Evolutionary conservation across 1,140 invertebrate genomes (phyloP).

Genomic region (Zophobas morio): DNA sequence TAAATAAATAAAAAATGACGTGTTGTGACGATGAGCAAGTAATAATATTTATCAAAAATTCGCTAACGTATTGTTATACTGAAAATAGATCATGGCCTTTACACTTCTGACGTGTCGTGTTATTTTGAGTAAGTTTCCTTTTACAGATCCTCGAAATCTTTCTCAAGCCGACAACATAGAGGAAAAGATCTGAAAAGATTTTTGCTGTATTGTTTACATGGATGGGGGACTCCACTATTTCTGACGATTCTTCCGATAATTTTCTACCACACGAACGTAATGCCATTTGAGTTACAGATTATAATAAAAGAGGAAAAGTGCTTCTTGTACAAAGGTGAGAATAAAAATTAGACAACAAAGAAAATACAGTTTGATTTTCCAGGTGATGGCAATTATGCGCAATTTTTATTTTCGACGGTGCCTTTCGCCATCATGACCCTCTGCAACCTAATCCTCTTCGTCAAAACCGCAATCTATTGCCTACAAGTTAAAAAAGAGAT

Average conservation of each 20-base stretch:
- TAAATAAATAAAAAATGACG: background rate
- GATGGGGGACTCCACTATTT: slow-evolving; percentile 73
- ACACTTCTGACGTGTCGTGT: background rate
- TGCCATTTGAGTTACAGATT: slow-evolving; percentile 55
- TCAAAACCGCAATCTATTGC: slow-evolving; percentile 77
- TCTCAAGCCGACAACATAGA: slow-evolving; percentile 62
- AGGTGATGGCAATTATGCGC: slow-evolving; percentile 63
- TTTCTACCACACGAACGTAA: slow-evolving; percentile 48
- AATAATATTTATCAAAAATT: slow-evolving; percentile 17
- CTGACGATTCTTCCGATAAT: slow-evolving; percentile 60
- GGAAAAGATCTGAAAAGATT: slow-evolving; percentile 70
- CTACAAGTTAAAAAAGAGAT: slow-evolving; percentile 80
- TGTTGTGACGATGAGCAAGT: background rate
- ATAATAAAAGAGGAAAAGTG: slow-evolving; percentile 55
- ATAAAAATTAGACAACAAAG: background rate
- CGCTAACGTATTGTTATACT: background rate
- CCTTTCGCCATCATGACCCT: slow-evolving; percentile 75
- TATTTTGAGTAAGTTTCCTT: slow-evolving; percentile 3
- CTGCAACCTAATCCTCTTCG: slow-evolving; percentile 77
- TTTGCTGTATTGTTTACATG: slow-evolving; percentile 74
- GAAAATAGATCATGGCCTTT: slow-evolving; percentile 1
- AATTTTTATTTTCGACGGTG: slow-evolving; percentile 75
- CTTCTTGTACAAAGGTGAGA: slow-evolving; percentile 57
- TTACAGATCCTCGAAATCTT: slow-evolving; percentile 57
- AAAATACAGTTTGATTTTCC: slow-evolving; percentile 36